Base-by-base conservation (phyloP, 1,140 invertebrate species). In the Yoshiicerus persimilis region DNA sequence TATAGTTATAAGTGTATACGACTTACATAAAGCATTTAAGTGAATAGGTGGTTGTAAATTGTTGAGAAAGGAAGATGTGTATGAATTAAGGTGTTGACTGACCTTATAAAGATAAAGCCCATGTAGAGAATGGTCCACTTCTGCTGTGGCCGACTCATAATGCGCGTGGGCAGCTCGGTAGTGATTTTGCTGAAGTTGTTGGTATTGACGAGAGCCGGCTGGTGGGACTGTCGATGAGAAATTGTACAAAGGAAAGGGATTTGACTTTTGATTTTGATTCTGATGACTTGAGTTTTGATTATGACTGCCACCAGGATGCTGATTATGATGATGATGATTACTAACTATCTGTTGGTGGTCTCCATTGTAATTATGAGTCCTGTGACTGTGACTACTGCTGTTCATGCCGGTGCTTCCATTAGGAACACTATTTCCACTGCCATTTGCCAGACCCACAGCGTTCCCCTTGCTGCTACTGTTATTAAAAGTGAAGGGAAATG, bases 41-140 rank as follows among this genome's bases (percentile, higher is more conserved):
- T n/a, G n/a, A n/a, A n/a, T n/a, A n/a, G n/a, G n/a, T n/a, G n/a
- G n/a, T n/a, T n/a, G n/a, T n/a, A n/a, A 56, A 56, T 56, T 4
- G n/a, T 56, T n/a, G 20, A n/a, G 47, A 56, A 4, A 56, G n/a
- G 47, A 56, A 56, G 47, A 56, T 56, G 47, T 56, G 47, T 23
- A 38, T 34, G 8, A 36, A 80, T 34, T 38, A 80, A 80, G 38
- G 75, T 70, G 66, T 70, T 27, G 75, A 36, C 41, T 88, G 87
- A 88, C 88, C 86, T 88, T 86, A 85, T 88, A 88, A 32, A 88
- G 84, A 66, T 47, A 83, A 34, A 88, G 85, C 32, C 88, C 88
- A 84, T 88, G 88, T 39, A 86, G 80, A 47, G 87, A 88, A 83
- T 85, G 84, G 56, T 88, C 87, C 83, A 84, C 83, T 56, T 84